Percentiles rank a stretch among this genome's conserved stretches.
phyloP scores from a whole-genome alignment of 2,797 vertebrate genomes.

The Gambusia yucatana region DNA sequence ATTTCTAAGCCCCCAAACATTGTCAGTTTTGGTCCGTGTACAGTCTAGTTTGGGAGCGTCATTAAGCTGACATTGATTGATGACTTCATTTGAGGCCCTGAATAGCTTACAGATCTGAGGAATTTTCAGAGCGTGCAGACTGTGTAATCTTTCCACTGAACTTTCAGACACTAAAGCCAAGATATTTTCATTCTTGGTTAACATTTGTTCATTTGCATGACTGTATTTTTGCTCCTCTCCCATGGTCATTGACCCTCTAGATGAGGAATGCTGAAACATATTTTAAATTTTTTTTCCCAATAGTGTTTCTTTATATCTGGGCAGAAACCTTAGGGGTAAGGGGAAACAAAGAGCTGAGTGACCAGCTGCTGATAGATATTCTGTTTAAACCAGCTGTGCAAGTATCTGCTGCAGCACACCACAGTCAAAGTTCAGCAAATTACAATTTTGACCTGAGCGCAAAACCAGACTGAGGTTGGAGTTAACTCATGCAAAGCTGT shows the following conservation, averaged over 20 bases:
- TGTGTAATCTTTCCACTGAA: constrained; percentile 40
- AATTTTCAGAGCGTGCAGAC: constrained; percentile 55
- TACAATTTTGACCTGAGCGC: neutral
- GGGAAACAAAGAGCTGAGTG: neutral
- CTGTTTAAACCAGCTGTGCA: neutral
- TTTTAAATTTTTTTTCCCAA: neutral
- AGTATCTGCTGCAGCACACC: neutral
- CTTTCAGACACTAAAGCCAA: constrained; percentile 46
- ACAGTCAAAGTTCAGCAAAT: neutral
- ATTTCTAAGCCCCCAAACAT: constrained; percentile 29
- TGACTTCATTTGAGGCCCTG: constrained; percentile 65
- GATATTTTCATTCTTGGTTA: neutral
- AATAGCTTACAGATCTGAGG: constrained; percentile 61
- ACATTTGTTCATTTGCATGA: neutral
- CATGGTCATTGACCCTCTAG: neutral
- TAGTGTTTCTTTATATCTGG: neutral
- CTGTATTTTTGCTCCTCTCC: neutral
- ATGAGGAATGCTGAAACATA: neutral
- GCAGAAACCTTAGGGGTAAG: neutral
- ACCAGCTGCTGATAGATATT: neutral
- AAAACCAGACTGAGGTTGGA: neutral
- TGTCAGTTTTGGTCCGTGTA: constrained; percentile 35
- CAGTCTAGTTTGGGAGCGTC: constrained; percentile 54
- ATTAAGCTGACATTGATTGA: constrained; percentile 74
- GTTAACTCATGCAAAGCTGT: neutral